Evolutionary conservation across 2,113 vertebrate genomes (phyloP), one percentile per base, ranked within the genome.

Genomic region (Alligator mississippiensis): DNA sequence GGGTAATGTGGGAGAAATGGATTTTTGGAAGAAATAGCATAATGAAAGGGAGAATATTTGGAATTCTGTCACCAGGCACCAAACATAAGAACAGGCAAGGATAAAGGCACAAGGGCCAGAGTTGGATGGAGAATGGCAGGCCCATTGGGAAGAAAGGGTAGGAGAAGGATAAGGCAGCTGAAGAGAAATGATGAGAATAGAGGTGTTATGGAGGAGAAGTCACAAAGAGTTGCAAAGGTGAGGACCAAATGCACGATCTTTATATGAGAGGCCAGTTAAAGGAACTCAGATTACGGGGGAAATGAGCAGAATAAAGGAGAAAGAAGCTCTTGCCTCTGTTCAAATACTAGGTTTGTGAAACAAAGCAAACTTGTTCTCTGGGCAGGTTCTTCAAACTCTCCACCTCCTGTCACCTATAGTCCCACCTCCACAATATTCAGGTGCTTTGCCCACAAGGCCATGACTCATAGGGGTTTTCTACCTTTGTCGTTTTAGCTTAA

Each of bases 351-450:
- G 21, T 22, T 5, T 57, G 9, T 74, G 57, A 11, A 10, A 88
- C 70, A 2, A 4, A 72, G 34, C 34, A 74, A 11, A 47, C 34
- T 4, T 59, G 2, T 24, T 74, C 63, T 92, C 66, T 28, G 3
- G 9, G 28, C 55, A 64, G 18, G 4, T 77, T 63, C 59, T 77
- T 30, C 21, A 66, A 8, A 86, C 0, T 0, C 3, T 0, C 14
- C 78, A 79, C 30, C n/a, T 63, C 11, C 81, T 79, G 30, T 86
- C 14, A 24, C 61, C 64, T 9, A 5, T 4, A 11, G 10, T 13
- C 72, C 9, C 5, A 4, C 14, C 2, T 2, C 28, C 80, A 57
- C 38, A 87, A 75, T 81, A 6, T 6, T 13, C 18, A 77, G 3
- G 2, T 4, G 58, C 30, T 87, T 89, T n/a, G 77, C 16, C 18